Evolutionary conservation across 2,888 invertebrate genomes (phyloP), one percentile per base, ranked within the genome.

Genomic region (Apamea epomidion): DNA sequence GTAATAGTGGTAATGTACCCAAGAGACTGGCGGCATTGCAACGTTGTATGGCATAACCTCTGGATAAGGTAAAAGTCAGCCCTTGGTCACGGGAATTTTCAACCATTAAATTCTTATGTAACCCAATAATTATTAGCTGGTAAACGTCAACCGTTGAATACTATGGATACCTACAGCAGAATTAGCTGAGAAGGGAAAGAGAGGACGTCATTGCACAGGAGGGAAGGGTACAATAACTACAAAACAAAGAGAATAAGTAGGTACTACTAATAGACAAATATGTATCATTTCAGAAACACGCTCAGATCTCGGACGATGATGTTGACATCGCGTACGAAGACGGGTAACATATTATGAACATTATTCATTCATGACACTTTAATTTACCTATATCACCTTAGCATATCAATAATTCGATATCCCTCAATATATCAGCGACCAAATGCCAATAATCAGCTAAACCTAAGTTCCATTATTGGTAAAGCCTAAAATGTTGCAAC

Each of bases 211-310:
- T 37, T 54, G 3, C 71, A 3, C 25, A 71, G 16, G 25, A 54
- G 14, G 4, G 16, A 10, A 25, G 21, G 32, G 5, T 2, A 32
- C 10, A 54, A 54, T 51, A 29, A 69, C 21, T 29, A 25, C 10
- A 16, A 32, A 25, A 75, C n/a, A 48, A 4, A 45, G 25, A 60
- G 1, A 75, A 74, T 42, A 58, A 12, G 2, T 45, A 58, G 16
- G 2, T 45, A 58, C 21, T n/a, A 82, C 5, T 45, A 25, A 78
- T 45, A 65, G 6, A n/a, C 48, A 48, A 65, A 76, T 45, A 77
- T 2, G 4, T 51, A 21, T 82, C 45, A 82, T 93, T 92, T 71
- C 92, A 94, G 94, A 85, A 92, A 91, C 82, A 91, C 92, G 25
- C 87, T 91, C 45, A 91, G 93, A 80, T 84, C 90, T 69, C 91